These are phyloP conservation scores for Digitonthophagus gazella DNA, from an alignment of 2,888 invertebrate genomes.

Conservation along the genomic window DNA sequence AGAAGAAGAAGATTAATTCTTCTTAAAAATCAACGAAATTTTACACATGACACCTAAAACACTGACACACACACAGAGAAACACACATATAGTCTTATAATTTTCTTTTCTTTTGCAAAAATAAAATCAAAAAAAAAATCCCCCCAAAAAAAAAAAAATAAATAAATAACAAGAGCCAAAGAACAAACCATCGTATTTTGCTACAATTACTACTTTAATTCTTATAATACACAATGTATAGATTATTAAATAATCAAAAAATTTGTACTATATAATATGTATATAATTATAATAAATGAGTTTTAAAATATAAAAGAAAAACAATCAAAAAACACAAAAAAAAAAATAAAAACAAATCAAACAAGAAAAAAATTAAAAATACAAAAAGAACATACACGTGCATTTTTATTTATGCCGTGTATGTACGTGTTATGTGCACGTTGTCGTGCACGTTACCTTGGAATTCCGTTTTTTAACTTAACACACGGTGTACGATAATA, in stretches of 20 bases:
- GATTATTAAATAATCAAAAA: constrained; percentile 24
- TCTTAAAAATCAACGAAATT: constrained; percentile 20
- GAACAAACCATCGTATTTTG: neutral
- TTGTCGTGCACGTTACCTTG: neutral
- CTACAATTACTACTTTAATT: constrained; percentile 20
- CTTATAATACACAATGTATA: constrained; percentile 47
- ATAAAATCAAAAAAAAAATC: constrained; percentile 23
- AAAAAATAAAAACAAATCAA: constrained; percentile 41
- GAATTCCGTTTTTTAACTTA: neutral
- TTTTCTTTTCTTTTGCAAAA: neutral
- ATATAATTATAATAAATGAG: constrained; percentile 43
- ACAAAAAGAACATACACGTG: constrained; percentile 27
- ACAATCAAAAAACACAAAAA: constrained; percentile 49
- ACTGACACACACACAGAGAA: constrained; percentile 24
- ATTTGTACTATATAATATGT: constrained; percentile 48
- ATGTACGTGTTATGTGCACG: constrained; percentile 4
- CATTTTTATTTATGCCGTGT: neutral
- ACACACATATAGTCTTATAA: constrained; percentile 19
- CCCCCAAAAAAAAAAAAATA: constrained; percentile 10
- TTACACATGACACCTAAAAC: constrained; percentile 26
- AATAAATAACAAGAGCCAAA: constrained; percentile 2
- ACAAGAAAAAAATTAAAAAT: constrained; percentile 40
- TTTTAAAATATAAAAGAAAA: constrained; percentile 49
- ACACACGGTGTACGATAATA: neutral
- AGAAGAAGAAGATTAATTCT: constrained; percentile 52